These are phyloP conservation scores for Muricea muricata DNA, from an alignment of 92 coral and sea anemone genomes.

Conservation along the genomic window DNA sequence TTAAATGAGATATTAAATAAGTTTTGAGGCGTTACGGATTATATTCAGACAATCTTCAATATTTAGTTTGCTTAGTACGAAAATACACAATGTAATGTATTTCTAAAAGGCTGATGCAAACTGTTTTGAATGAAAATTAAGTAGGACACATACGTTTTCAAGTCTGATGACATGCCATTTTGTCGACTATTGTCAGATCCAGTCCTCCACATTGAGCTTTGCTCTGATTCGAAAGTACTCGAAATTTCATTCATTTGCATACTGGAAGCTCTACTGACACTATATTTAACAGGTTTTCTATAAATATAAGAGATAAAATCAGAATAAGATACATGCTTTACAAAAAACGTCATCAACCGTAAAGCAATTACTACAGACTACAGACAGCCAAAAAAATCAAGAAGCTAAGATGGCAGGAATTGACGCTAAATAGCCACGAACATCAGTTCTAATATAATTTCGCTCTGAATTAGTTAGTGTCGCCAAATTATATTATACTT, in stretches of 20 bases:
- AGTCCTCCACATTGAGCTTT: not conserved
- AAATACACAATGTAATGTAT: too few species aligned
- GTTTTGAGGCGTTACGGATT: too few species aligned
- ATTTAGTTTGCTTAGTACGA: too few species aligned
- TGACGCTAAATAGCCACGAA: too few species aligned
- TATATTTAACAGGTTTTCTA: slow-evolving; percentile 1
- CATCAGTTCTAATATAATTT: too few species aligned
- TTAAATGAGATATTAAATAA: too few species aligned
- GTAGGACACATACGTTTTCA: not conserved
- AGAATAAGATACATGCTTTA: not conserved
- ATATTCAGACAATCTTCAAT: too few species aligned
- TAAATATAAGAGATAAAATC: not conserved
- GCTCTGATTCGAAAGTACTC: too few species aligned
- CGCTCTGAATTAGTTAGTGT: too few species aligned
- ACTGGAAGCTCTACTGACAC: not conserved
- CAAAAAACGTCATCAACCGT: not conserved
- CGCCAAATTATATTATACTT: too few species aligned
- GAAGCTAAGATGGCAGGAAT: too few species aligned
- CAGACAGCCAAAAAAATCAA: too few species aligned
- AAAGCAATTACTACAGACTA: not conserved
- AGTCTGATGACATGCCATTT: not conserved
- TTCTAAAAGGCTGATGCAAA: not conserved
- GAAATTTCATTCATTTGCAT: not conserved
- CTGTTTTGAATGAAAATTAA: not conserved
- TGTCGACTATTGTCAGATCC: not conserved